These are phyloP conservation scores for Pogonophryne albipinna DNA, from an alignment of 2,797 vertebrate genomes.

Conservation along the genomic window DNA sequence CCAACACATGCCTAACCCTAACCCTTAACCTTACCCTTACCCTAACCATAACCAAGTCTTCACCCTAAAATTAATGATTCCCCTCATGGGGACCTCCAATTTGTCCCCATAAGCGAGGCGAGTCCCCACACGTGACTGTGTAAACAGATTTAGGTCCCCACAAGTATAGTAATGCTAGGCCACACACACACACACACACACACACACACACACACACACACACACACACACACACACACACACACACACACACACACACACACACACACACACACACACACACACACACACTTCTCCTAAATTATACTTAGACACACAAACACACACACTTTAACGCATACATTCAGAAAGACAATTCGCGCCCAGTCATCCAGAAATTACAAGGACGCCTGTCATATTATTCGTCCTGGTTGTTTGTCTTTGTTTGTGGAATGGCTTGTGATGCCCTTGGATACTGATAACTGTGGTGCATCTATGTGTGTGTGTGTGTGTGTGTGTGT, in stretches of 20 bases:
- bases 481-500: background rate
- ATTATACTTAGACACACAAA: slow-evolving; percentile 48
- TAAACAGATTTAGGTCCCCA: too few relatives aligned
- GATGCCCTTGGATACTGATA: slow-evolving; percentile 70
- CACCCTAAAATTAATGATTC: too few relatives aligned
- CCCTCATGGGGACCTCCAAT: too few relatives aligned
- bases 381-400: slow-evolving; percentile 71
- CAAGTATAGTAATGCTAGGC: too few relatives aligned
- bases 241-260: background rate
- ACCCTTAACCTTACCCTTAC: too few relatives aligned
- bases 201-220: slow-evolving; percentile 4
- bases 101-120: too few relatives aligned
- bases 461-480: slow-evolving; percentile 14
- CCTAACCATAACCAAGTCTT: too few relatives aligned
- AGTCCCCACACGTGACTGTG: too few relatives aligned
- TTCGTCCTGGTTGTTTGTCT: slow-evolving; percentile 73
- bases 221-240: slow-evolving; percentile 1
- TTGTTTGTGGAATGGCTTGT: slow-evolving; percentile 61
- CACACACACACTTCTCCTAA: slow-evolving; percentile 23
- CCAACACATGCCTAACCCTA: too few relatives aligned
- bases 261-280: slow-evolving; percentile 8
- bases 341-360: slow-evolving; percentile 61
- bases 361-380: slow-evolving; percentile 72
- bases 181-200: too few relatives aligned
- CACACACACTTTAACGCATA: slow-evolving; percentile 18